A percentile compares a stretch with the other conserved stretches of the same genome.
Conservation (phyloP, 2,888 invertebrate genomes). For the Thera obeliscata region DNA sequence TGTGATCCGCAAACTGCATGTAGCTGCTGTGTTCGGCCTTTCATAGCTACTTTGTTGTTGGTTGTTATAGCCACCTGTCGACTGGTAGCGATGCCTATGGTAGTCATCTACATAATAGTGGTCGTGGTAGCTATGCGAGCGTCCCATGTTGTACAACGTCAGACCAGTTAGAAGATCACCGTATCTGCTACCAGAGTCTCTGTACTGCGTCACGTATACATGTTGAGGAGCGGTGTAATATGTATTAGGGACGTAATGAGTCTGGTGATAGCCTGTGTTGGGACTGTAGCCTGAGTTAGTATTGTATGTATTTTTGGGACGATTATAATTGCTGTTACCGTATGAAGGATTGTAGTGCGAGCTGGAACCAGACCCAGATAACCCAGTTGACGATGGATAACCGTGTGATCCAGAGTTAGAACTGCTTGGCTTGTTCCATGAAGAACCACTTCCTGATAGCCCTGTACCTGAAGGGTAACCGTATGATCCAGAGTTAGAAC, state of each 20-base stretch:
- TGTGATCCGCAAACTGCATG: constrained; percentile 64
- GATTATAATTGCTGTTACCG: constrained; percentile 10
- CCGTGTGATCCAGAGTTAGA: constrained; percentile 16
- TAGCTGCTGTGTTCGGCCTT: constrained; percentile 57
- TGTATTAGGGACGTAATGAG: constrained; percentile 34
- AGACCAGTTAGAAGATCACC: constrained; percentile 71
- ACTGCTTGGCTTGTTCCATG: too few relatives aligned
- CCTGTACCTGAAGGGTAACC: constrained; percentile 16
- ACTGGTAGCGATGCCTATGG: constrained; percentile 62
- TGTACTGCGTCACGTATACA: constrained; percentile 69
- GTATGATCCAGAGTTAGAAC: constrained; percentile 28
- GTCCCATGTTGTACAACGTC: constrained; percentile 72
- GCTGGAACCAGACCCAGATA: constrained; percentile 38
- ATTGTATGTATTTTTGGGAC: constrained; percentile 39
- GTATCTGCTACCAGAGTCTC: constrained; percentile 70
- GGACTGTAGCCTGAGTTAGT: constrained; percentile 40
- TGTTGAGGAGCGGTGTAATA: constrained; percentile 70
- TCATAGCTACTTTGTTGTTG: constrained; percentile 32
- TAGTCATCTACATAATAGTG: constrained; percentile 76
- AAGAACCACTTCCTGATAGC: constrained; percentile 3
- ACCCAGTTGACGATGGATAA: constrained; percentile 29
- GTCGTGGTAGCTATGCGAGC: constrained; percentile 65
- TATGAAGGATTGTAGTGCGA: constrained; percentile 31
- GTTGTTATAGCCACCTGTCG: constrained; percentile 27
- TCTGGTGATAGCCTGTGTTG: constrained; percentile 35